Conservation (phyloP, 2,797 vertebrate genomes). For the Spea hammondii region DNA sequence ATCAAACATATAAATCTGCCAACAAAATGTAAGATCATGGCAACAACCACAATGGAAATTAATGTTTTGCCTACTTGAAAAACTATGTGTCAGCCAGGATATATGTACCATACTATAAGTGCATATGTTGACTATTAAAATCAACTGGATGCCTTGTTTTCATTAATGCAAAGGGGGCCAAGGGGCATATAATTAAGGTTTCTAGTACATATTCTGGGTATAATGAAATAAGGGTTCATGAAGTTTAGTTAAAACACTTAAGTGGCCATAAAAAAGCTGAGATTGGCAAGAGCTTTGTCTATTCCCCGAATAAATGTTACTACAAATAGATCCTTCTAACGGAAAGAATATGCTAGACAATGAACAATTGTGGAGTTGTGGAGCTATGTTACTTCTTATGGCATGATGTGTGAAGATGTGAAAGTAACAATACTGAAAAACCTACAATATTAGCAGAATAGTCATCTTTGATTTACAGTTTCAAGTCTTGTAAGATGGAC, state of each 20-base stretch:
- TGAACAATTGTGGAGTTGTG: too few relatives aligned
- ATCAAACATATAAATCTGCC: conserved; percentile 7
- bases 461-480: too few relatives aligned
- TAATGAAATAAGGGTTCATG: conserved; percentile 17
- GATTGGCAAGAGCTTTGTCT: background rate
- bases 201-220: conserved; percentile 9
- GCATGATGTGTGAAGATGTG: too few relatives aligned
- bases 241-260: background rate
- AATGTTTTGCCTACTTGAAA: background rate
- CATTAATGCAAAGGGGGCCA: conserved; percentile 24
- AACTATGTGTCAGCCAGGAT: background rate
- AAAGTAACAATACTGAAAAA: too few relatives aligned
- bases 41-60: background rate
- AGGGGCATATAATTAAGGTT: conserved; percentile 21
- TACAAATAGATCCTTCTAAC: too few relatives aligned
- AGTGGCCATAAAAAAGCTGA: conserved; percentile 3
- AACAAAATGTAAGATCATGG: conserved; percentile 8
- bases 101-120: background rate
- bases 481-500: too few relatives aligned
- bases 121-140: too few relatives aligned
- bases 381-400: too few relatives aligned
- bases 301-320: background rate
- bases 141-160: conserved; percentile 35
- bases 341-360: too few relatives aligned
- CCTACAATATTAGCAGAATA: too few relatives aligned